Evolutionary conservation across 2,113 vertebrate genomes (phyloP).

Genomic region (Podocnemis expansa): DNA sequence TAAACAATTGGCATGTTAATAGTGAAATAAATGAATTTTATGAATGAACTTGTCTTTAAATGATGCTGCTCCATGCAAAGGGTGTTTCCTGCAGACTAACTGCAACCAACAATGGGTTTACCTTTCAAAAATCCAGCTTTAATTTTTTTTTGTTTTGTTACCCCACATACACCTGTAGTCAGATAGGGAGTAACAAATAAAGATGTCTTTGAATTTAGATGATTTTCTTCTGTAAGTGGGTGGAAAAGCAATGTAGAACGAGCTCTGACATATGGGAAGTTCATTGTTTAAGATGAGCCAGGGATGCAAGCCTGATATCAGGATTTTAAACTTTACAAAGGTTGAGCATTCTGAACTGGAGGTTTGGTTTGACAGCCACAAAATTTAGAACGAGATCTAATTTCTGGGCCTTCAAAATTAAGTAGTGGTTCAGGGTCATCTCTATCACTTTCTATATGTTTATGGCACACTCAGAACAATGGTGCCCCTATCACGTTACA

Average conservation of each 20-base stretch:
- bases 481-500: background rate
- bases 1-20: background rate
- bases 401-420: background rate
- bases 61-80: background rate
- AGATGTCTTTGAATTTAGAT: background rate
- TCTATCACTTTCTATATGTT: too few species aligned
- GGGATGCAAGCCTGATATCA: background rate
- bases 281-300: too few species aligned
- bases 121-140: background rate
- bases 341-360: background rate
- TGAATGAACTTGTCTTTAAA: background rate
- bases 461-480: background rate
- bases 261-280: background rate
- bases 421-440: too few species aligned
- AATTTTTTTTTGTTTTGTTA: background rate
- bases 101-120: background rate
- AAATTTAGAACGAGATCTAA: background rate
- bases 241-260: background rate
- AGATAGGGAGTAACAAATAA: background rate
- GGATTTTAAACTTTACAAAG: background rate
- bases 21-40: background rate
- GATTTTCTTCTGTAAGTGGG: background rate
- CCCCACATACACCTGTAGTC: background rate
- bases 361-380: background rate
- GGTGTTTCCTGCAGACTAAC: background rate